A percentile compares a stretch with the other conserved stretches of the same genome.
Conservation (phyloP, 1,140 invertebrate species). For the Tetranychus urticae region DNA sequence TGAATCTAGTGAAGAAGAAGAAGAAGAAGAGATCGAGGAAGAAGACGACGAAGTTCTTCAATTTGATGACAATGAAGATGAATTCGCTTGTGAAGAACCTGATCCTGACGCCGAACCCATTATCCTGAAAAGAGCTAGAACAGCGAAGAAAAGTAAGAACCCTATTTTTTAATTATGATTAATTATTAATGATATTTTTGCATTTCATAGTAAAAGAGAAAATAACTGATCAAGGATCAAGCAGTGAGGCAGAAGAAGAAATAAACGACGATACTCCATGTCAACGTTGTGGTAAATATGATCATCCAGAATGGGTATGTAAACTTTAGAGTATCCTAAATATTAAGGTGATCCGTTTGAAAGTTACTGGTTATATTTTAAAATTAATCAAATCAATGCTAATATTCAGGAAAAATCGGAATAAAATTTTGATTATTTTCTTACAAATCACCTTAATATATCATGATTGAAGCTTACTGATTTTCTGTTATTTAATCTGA, state of each 20-base stretch:
- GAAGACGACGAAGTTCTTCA: conserved; percentile 13
- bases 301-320: conserved; percentile 61
- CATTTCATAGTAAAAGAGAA: not conserved
- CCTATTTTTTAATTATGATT: no score
- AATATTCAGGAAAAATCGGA: no score
- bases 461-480: no score
- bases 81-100: conserved; percentile 17
- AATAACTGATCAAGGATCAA: conserved; percentile 3
- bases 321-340: not conserved
- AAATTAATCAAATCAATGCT: no score
- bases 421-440: no score
- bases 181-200: not conserved
- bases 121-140: conserved; percentile 33
- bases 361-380: no score
- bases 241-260: conserved; percentile 5
- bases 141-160: conserved; percentile 30
- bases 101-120: conserved; percentile 23
- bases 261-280: conserved; percentile 32
- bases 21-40: conserved; percentile 7
- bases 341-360: no score
- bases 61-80: conserved; percentile 16
- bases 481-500: not conserved
- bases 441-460: no score
- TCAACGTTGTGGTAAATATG: conserved; percentile 56
- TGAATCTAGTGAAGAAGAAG: not conserved